Base-by-base conservation (phyloP, 2,797 vertebrate genomes). In the Alectoris magna region DNA sequence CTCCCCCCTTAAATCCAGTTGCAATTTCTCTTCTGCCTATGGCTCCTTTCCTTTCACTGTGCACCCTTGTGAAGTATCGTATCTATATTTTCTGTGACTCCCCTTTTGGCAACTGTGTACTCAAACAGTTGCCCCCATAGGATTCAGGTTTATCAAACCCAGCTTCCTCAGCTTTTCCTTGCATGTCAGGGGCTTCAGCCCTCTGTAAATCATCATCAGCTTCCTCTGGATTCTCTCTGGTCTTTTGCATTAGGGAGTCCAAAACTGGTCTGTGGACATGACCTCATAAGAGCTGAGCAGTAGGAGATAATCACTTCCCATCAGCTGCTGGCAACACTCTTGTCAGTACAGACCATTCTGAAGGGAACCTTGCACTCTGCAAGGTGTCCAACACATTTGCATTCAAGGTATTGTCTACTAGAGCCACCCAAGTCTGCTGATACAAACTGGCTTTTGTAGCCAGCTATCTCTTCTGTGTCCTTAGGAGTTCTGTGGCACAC, bases 341-440 rank as follows among this genome's bases (percentile, higher is more conserved):
- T 36, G 38, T 10, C 79, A 10, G 31, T 55, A 63, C 39, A 66
- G 68, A 18, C 11, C 9, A 22, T 43, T 14, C 46, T 70, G 41
- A 1, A 0, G 27, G 17, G 59, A 90, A 39, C 46, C 4, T 66
- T 55, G 19, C 60, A 59, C 39, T 0, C 49, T 55, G 18, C 46
- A 14, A 77, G 78, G 21, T 62, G 23, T 62, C 89, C 0, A 0
- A 5, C 38, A 46, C 23, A 49, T 43, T 72, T 4, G 0, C 3
- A 3, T 44, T 51, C 7, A 29, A 53, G 0, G 0, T 6, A 11
- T 1, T 69, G n/a, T 29, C 39, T 67, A 19, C 43, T 51, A 49
- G 34, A 82, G 11, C 10, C 3, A 15, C 17, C 6, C 23, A 59
- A 31, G 10, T 49, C 43, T 87, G 26, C 36, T 60, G 51, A 34